Base-by-base conservation (phyloP, 2,888 invertebrate genomes). In the Lottia gigantea region DNA sequence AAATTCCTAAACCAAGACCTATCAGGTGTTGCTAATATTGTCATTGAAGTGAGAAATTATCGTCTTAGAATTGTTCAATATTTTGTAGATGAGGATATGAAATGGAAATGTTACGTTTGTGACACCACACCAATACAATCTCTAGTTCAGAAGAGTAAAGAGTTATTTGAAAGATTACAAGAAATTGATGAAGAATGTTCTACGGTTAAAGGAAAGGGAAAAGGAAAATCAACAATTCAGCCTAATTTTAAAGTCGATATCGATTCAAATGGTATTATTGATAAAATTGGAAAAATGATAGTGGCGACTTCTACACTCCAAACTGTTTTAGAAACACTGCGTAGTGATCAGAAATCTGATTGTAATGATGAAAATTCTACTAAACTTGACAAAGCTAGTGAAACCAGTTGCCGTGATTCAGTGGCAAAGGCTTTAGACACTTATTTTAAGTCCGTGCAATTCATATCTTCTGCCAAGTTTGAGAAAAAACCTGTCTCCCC, bases 31-130 rank as follows among this genome's bases (percentile, higher is more conserved):
- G 1, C 6, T 8, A 40, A 40, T n/a, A n/a, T 40, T 40, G 40
- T 40, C 31, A 40, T 1, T 40, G 2, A 1, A 40, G 40, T 8
- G 6, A 4, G 40, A 40, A 40, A 6, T 6, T 40, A 31, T 6
- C 31, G 6, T 31, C 7, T 40, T 40, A 40, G 2, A 1, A 40
- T 8, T 40, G 2, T 40, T 31, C 31, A 1, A 70, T 26, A 26
- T 69, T 26, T 78, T 76, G 46, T 72, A 83, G 83, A 76, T 74
- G 74, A 76, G 19, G 85, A 83, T 71, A 82, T 14, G 23, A 55
- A 89, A 68, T 91, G 90, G 91, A 86, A 87, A 71, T 91, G 91
- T 79, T 90, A 90, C 76, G 83, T 88, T 14, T 91, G 91, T 83
- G 85, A 90, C 74, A 84, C 87, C 40, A 85, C 83, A 67, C 89